Percentiles rank a stretch among this genome's conserved stretches.
These are phyloP conservation scores for Paraescarpia echinospica DNA, from an alignment of 1,140 invertebrate genomes.

Conservation along the genomic window DNA sequence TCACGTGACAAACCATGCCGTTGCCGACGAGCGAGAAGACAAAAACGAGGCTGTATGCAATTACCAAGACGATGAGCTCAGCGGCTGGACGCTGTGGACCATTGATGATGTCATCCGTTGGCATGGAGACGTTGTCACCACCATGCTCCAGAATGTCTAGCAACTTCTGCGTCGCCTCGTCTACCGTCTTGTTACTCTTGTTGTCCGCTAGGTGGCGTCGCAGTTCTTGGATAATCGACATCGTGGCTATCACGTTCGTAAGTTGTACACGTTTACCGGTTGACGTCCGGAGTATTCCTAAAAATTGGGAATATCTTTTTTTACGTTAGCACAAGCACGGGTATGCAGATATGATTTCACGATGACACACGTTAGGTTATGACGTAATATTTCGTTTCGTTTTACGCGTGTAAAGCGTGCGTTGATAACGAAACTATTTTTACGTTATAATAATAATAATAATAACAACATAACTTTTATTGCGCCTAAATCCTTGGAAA, in stretches of 20 bases:
- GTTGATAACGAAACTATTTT: too few relatives aligned
- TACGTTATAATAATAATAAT: too few relatives aligned
- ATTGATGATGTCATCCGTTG: not conserved
- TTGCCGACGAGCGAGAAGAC: conserved; percentile 71
- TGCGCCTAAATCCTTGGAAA: too few relatives aligned
- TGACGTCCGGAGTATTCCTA: not conserved
- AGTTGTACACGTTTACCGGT: not conserved
- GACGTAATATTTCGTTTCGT: too few relatives aligned
- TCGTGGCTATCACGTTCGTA: not conserved
- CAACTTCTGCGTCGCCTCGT: not conserved
- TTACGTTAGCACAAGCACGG: too few relatives aligned
- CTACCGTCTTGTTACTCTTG: not conserved
- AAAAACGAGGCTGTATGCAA: conserved; percentile 54
- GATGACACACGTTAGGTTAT: not conserved
- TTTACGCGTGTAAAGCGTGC: too few relatives aligned
- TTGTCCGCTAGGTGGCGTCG: not conserved
- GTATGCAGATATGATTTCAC: too few relatives aligned
- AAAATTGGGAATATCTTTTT: not conserved
- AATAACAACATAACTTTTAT: too few relatives aligned
- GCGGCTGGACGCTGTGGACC: not conserved
- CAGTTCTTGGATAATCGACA: not conserved
- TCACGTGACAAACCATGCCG: conserved; percentile 80
- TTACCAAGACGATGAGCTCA: conserved; percentile 34
- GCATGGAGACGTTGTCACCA: not conserved
- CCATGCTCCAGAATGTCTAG: not conserved